Evolutionary conservation across 2,888 invertebrate species (phyloP), one percentile per base, ranked within the genome.

Genomic region (Eupithecia dodoneata): DNA sequence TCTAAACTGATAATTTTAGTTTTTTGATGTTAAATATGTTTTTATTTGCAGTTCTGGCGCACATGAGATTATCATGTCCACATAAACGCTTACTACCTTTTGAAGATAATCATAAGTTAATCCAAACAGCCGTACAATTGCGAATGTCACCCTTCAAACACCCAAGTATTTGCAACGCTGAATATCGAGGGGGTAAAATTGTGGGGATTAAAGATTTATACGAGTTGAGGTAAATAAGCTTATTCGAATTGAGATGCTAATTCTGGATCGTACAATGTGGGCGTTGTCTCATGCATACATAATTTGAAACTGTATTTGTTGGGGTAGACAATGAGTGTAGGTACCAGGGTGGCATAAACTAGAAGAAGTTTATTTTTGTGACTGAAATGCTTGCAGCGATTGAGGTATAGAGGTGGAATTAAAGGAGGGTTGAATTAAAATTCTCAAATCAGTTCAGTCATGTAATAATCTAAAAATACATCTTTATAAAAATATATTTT

Each of bases 141-240:
- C 18, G 7, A 9, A 4, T 41, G 66, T 66, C 66, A 42, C 66
- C 42, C 30, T 66, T 42, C 42, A 66, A 65, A 66, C 66, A 42
- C 15, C 45, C 30, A 71, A 79, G 76, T 47, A 59, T 52, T 76
- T 75, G 10, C 47, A 65, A 47, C 55, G n/a, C 18, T 59, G 55
- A 74, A 75, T 75, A 78, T 76, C 71, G 78, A 81, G 73, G 73
- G 78, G 79, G 76, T 65, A 73, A 42, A 76, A 76, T 76, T 73
- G 77, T 81, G 67, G 45, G 73, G 75, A 73, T 77, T 83, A 86
- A 85, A 86, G 84, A 86, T 86, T 85, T 86, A 85, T 81, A 75
- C 76, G 79, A 82, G 77, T 83, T 78, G 81, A 79, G 81, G 82
- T 82, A 78, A 79, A 73, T 77, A 73, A 73, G 76, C 77, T 81